Base-by-base conservation (phyloP, 2,888 invertebrate species). In the Himalopsyche anomala region DNA sequence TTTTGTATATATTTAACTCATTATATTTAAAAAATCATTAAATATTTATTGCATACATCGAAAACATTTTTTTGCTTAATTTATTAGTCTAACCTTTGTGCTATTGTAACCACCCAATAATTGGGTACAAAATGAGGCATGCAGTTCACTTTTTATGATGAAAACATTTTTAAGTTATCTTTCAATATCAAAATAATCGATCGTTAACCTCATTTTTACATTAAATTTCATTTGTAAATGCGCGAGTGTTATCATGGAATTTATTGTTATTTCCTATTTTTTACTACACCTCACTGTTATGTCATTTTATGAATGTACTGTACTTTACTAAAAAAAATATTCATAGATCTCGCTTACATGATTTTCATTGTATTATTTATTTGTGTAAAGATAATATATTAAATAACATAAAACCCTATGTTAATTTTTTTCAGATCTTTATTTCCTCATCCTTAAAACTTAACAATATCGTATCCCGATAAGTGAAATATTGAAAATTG, bases 401-500 rank as follows among this genome's bases (percentile, higher is more conserved):
- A 62, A 62, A 62, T 62, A 62, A 62, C 62, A 62, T 62, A 62
- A 4, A 0, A 62, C 28, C 19, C 6, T 19, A 19, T 62, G n/a
- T 19, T 62, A 4, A 62, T 5, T 62, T n/a, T 55, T 62, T 62
- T 62, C n/a, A 62, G 19, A 19, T 19, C 28, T 62, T 62, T 62
- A 62, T 19, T 62, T 62, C 28, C 28, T 19, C 62, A 56, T 62
- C 28, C 62, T 62, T 62, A 62, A 62, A 62, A 62, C 62, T 62
- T 62, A 62, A 62, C 62, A 62, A 19, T 28, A 19, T 62, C 5
- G 19, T 17, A 62, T 62, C 19, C 62, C 28, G 28, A 62, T 62
- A 19, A 62, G 19, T 62, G 62, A 62, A 19, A 19, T 62, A 62
- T 62, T 62, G 62, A 62, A 62, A 62, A 62, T 62, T 62, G 19